These are phyloP conservation scores for Albula glossodonta DNA, from an alignment of 2,113 vertebrate genomes.

Conservation along the genomic window DNA sequence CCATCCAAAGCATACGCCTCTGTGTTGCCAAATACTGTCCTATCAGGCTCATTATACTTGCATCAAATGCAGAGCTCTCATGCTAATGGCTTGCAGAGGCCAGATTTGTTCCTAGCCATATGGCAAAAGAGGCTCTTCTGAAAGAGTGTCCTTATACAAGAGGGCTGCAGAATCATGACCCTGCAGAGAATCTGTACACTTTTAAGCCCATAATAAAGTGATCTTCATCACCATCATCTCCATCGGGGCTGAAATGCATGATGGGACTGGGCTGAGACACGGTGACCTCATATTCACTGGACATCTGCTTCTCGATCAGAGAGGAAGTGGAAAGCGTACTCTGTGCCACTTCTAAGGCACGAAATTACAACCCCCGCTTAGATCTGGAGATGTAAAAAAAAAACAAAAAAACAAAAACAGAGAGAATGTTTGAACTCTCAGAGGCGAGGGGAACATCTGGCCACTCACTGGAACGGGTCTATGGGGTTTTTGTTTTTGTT, in stretches of 20 bases:
- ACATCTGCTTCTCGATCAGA: not conserved
- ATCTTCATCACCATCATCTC: not conserved
- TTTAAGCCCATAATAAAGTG: not conserved
- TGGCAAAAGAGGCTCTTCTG: not conserved
- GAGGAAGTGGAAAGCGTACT: not conserved
- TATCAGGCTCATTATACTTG: not conserved
- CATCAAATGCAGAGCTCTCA: not conserved
- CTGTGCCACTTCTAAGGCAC: not conserved
- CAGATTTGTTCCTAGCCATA: too few species aligned
- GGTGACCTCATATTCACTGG: not conserved
- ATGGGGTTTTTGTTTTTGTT: slow-evolving; percentile 5
- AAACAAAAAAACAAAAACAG: too few species aligned
- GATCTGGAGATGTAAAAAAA: slow-evolving; percentile 1
- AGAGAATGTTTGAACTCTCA: not conserved
- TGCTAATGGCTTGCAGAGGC: too few species aligned
- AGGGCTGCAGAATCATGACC: not conserved
- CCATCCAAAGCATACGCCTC: not conserved
- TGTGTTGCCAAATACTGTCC: not conserved
- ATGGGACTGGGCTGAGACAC: not conserved
- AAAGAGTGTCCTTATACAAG: not conserved
- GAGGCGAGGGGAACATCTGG: slow-evolving; percentile 8
- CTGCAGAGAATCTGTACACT: not conserved
- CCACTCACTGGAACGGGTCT: not conserved
- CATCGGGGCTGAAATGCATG: not conserved
- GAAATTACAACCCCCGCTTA: not conserved